phyloP scores from a whole-genome alignment of 2,888 invertebrate genomes.

The Heterodera filipjevi region DNA sequence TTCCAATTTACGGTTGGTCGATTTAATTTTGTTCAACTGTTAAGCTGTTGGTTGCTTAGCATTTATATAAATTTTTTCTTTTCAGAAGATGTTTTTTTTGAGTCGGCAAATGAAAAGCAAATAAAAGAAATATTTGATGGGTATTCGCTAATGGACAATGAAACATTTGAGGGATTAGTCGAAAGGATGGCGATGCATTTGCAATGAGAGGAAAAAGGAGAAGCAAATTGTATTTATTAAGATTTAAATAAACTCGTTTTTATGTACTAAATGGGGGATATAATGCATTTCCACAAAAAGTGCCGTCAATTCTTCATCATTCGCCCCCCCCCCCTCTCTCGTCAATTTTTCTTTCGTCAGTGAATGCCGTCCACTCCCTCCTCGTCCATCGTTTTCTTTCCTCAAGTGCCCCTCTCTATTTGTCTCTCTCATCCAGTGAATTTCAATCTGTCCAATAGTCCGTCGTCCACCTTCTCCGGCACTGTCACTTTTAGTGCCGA shows the following conservation, averaged over 20 bases:
- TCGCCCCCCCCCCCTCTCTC: too few relatives aligned
- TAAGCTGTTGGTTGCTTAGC: too few relatives aligned
- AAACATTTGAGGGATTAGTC: slow-evolving; percentile 33
- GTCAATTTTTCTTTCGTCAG: too few relatives aligned
- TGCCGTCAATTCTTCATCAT: neutral
- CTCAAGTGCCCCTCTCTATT: too few relatives aligned
- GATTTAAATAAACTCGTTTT: neutral
- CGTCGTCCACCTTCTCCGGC: slow-evolving; percentile 67
- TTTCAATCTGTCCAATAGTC: slow-evolving; percentile 36
- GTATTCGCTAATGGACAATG: slow-evolving; percentile 56
- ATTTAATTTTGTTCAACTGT: neutral
- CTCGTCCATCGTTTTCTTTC: too few relatives aligned
- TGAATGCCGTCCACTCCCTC: too few relatives aligned
- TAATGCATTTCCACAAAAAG: neutral
- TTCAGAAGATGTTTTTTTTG: slow-evolving; percentile 61
- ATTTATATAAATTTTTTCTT: slow-evolving; percentile 27
- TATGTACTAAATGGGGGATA: neutral
- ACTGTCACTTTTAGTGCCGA: slow-evolving; percentile 69
- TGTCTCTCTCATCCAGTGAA: neutral
- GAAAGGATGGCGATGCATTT: neutral
- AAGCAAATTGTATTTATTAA: neutral
- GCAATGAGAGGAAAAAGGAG: neutral
- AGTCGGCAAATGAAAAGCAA: slow-evolving; percentile 56
- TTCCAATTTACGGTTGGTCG: slow-evolving; percentile 60
- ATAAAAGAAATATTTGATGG: slow-evolving; percentile 61